Percentiles rank a stretch among this genome's conserved stretches.
Evolutionary conservation across 2,888 invertebrate species (phyloP).

Genomic region (Lysandra bellargus): DNA sequence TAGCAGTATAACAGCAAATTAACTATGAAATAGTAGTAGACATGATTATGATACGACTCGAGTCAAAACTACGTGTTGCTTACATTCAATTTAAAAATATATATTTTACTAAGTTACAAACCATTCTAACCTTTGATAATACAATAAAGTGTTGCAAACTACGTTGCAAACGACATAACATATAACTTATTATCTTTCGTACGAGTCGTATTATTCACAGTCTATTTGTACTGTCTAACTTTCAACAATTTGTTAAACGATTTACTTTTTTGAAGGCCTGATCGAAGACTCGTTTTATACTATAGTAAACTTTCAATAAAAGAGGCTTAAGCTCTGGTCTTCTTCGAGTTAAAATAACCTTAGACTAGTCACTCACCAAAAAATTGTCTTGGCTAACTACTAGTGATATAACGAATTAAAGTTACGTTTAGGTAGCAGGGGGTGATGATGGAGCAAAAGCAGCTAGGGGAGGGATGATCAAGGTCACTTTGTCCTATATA

Average conservation of each 20-base stretch:
- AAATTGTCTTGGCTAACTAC: constrained; percentile 9
- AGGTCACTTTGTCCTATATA: constrained; percentile 78
- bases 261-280: neutral
- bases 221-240: constrained; percentile 8
- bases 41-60: neutral
- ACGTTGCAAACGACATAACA: neutral
- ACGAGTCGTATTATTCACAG: constrained; percentile 1
- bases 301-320: constrained; percentile 19
- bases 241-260: neutral
- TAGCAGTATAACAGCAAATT: neutral
- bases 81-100: neutral
- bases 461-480: constrained; percentile 72
- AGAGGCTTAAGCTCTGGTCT: constrained; percentile 31
- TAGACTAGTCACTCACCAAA: constrained; percentile 9
- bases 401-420: constrained; percentile 35
- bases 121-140: neutral
- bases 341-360: constrained; percentile 19
- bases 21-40: neutral
- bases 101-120: neutral
- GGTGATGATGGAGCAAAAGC: constrained; percentile 61
- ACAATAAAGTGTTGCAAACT: neutral
- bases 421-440: constrained; percentile 44
- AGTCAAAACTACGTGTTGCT: neutral
- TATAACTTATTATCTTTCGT: neutral
- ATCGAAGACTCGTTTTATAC: neutral